phyloP scores from a whole-genome alignment of 1,140 invertebrate species.

The Tetraneura akinire region DNA sequence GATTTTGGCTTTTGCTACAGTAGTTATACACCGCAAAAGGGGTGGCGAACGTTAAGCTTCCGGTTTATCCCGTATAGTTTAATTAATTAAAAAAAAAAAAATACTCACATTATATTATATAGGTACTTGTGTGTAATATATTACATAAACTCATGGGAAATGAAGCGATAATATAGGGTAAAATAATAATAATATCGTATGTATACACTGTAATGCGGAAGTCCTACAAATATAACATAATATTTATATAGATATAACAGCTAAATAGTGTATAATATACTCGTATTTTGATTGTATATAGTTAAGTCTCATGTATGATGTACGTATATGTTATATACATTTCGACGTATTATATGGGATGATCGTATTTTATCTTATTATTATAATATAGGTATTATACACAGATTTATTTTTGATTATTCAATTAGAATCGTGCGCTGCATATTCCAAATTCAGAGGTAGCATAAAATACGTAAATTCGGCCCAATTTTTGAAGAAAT shows the following conservation, averaged over 20 bases:
- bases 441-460: no score
- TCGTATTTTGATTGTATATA: not conserved
- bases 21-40: not conserved
- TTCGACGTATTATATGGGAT: no score
- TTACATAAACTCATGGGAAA: not conserved
- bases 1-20: slow-evolving; percentile 22
- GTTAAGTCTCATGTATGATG: no score
- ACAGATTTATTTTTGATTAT: no score
- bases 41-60: not conserved
- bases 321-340: no score
- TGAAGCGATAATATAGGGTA: not conserved
- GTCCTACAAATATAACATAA: not conserved
- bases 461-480: no score
- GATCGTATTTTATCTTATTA: no score
- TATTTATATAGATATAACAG: not conserved
- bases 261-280: not conserved
- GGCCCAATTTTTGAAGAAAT: no score
- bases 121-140: not conserved
- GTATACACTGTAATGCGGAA: not conserved
- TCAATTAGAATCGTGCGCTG: no score
- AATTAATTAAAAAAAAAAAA: slow-evolving; percentile 24
- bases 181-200: not conserved
- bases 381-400: no score
- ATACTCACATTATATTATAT: not conserved
- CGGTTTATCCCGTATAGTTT: slow-evolving; percentile 28